phyloP scores from a whole-genome alignment of 1,140 invertebrate genomes.

The Varroa destructor region DNA sequence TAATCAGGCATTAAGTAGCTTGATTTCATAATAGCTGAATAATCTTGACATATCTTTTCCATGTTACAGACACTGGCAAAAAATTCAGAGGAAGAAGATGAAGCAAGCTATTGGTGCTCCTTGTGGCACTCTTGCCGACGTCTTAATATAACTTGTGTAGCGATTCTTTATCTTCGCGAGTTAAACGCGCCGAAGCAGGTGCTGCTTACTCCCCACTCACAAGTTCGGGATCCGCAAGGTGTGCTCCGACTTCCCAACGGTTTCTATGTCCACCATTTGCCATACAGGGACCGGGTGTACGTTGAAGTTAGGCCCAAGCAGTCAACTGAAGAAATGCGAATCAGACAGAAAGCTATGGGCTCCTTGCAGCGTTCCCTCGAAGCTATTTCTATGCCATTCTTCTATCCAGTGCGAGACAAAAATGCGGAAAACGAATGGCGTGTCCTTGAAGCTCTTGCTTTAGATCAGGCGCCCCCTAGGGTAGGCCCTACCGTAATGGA shows the following conservation, averaged over 20 bases:
- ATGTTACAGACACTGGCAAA: background rate
- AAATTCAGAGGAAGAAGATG: background rate
- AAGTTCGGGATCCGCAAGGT: background rate
- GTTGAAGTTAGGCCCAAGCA: background rate
- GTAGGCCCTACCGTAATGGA: background rate
- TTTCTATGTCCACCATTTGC: slow-evolving; percentile 16
- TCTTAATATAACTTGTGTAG: slow-evolving; percentile 15
- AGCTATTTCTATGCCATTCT: background rate
- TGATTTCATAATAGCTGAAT: too few species aligned
- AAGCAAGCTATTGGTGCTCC: background rate
- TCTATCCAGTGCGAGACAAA: background rate
- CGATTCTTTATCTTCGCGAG: slow-evolving; percentile 3
- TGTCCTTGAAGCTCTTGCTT: slow-evolving; percentile 11
- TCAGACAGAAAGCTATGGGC: background rate
- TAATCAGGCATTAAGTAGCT: too few species aligned
- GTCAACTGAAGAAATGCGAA: background rate
- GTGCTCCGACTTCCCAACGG: background rate
- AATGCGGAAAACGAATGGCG: slow-evolving; percentile 3
- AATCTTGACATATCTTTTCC: background rate
- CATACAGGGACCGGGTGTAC: slow-evolving; percentile 8
- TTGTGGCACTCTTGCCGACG: slow-evolving; percentile 13
- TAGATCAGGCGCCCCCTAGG: background rate
- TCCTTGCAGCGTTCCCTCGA: background rate
- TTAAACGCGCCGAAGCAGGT: background rate
- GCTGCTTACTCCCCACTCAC: background rate